Percentiles rank a stretch among this genome's conserved stretches.
Conservation (phyloP, 2,113 vertebrate species). For the Collichthys lucidus region DNA sequence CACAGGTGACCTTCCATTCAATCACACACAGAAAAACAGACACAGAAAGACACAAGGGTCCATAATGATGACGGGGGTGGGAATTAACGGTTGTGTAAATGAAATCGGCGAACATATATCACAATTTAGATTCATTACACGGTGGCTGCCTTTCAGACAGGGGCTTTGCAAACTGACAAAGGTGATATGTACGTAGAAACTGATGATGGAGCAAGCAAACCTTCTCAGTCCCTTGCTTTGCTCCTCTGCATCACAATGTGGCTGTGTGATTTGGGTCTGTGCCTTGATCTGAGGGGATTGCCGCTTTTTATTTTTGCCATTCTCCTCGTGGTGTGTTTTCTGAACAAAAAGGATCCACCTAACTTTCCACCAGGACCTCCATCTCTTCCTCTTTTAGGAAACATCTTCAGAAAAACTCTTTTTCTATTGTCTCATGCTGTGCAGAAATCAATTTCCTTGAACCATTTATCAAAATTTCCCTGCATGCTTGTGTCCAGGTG, state of each 20-base stretch:
- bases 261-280: slow-evolving; percentile 54
- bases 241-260: slow-evolving; percentile 65
- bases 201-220: slow-evolving; percentile 24
- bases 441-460: too few species aligned
- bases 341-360: slow-evolving; percentile 75
- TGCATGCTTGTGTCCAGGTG: too few species aligned
- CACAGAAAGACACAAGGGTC: background rate
- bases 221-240: background rate
- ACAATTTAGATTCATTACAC: slow-evolving; percentile 63
- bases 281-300: slow-evolving; percentile 62
- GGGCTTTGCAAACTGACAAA: slow-evolving; percentile 18
- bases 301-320: slow-evolving; percentile 75
- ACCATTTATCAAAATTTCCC: too few species aligned
- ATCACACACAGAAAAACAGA: slow-evolving; percentile 13
- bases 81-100: slow-evolving; percentile 45
- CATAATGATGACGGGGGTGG: slow-evolving; percentile 14
- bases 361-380: slow-evolving; percentile 85
- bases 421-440: too few species aligned
- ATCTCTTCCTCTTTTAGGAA: slow-evolving; percentile 84
- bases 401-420: too few species aligned
- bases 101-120: slow-evolving; percentile 53
- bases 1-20: slow-evolving; percentile 52
- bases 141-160: slow-evolving; percentile 33
- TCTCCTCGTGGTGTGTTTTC: slow-evolving; percentile 73
- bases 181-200: slow-evolving; percentile 41